Percentiles rank a stretch among this genome's conserved stretches.
Evolutionary conservation across 2,113 vertebrate genomes (phyloP).

Genomic region (Tragelaphus strepsiceros): DNA sequence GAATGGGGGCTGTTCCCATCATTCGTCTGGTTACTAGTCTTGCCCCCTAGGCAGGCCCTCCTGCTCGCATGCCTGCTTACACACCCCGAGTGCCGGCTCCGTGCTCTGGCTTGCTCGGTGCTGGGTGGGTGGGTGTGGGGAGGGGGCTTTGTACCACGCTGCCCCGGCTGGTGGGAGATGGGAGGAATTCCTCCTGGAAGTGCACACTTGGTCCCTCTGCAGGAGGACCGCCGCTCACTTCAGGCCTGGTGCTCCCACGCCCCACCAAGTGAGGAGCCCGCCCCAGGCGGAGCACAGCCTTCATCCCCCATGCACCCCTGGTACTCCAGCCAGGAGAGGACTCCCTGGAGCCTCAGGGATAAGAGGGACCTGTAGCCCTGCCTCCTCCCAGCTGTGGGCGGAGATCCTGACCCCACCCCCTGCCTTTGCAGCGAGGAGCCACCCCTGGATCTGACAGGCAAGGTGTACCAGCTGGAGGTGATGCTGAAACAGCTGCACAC

Average conservation of each 20-base stretch:
- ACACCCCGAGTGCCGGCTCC: fast-evolving
- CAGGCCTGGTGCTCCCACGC: neutral
- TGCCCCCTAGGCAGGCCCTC: fast-evolving
- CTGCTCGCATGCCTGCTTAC: fast-evolving
- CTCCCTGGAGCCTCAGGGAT: neutral
- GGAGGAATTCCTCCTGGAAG: neutral
- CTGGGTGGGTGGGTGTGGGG: neutral
- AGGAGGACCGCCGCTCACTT: fast-evolving
- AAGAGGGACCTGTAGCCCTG: neutral
- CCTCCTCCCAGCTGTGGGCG: neutral
- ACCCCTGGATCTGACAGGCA: slow-evolving; percentile 84
- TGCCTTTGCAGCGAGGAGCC: slow-evolving; percentile 83
- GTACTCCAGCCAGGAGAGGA: neutral
- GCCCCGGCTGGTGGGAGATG: fast-evolving
- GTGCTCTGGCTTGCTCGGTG: fast-evolving
- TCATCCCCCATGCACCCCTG: neutral
- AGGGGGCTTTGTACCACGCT: fast-evolving
- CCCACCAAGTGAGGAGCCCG: neutral
- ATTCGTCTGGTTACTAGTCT: neutral
- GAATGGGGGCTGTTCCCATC: fast-evolving
- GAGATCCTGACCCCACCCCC: neutral
- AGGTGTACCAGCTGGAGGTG: slow-evolving; percentile 90
- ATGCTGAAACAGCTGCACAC: slow-evolving; percentile 92
- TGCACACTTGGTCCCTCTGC: fast-evolving
- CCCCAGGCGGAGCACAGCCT: fast-evolving